A percentile compares a stretch with the other conserved stretches of the same genome.
Conservation (phyloP, 2,888 invertebrate genomes). For the Operophtera brumata region DNA sequence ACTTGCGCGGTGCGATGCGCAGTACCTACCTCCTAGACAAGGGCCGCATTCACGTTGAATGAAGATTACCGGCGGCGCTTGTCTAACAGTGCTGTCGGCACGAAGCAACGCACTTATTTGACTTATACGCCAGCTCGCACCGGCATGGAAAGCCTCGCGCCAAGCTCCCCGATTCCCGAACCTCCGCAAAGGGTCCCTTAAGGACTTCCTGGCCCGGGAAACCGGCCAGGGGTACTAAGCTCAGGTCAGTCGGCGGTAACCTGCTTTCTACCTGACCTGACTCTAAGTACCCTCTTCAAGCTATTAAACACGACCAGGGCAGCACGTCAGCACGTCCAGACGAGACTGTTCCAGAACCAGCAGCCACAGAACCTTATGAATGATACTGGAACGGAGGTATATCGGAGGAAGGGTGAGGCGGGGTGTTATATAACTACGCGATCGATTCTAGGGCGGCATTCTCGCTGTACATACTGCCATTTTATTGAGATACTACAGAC, state of each 20-base stretch:
- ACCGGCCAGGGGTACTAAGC: too few species aligned
- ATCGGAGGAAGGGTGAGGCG: constrained; percentile 39
- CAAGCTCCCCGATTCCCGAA: too few species aligned
- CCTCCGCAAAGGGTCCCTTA: too few species aligned
- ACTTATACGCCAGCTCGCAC: neutral
- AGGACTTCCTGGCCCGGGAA: too few species aligned
- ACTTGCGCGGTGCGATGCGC: constrained; percentile 59
- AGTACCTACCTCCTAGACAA: constrained; percentile 5
- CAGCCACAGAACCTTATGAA: constrained; percentile 58
- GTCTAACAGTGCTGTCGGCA: neutral
- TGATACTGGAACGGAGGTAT: constrained; percentile 52
- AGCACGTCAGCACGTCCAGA: too few species aligned
- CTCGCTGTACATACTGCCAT: constrained; percentile 44
- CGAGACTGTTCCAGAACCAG: constrained; percentile 29
- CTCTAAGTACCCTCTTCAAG: too few species aligned
- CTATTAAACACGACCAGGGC: too few species aligned
- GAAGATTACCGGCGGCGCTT: neutral
- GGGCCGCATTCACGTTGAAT: constrained; percentile 1
- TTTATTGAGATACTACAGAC: constrained; percentile 43
- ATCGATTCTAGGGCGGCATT: constrained; percentile 61
- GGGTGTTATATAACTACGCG: constrained; percentile 67
- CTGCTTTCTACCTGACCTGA: too few species aligned
- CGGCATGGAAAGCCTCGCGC: neutral
- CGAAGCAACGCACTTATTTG: neutral
- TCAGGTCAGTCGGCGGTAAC: too few species aligned